phyloP scores from a whole-genome alignment of 2,888 invertebrate genomes.

The Pseudoips prasinana region DNA sequence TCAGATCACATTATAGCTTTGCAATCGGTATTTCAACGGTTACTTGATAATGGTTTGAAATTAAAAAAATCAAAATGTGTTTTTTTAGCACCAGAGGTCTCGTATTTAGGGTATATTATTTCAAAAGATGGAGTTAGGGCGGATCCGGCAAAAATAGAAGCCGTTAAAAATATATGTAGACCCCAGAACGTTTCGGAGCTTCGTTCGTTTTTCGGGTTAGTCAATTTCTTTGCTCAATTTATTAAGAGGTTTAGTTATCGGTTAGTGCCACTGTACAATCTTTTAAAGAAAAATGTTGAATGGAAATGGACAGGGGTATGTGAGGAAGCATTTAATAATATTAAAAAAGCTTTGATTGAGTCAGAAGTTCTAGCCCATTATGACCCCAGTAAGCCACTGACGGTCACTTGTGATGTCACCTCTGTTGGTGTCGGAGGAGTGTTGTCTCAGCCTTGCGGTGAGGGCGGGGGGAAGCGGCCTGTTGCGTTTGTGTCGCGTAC shows the following conservation, averaged over 20 bases:
- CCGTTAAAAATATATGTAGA: constrained; percentile 8
- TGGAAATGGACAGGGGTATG: constrained; percentile 13
- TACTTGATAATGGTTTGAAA: constrained; percentile 2
- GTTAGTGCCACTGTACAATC: constrained; percentile 12
- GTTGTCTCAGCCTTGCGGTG: constrained; percentile 20
- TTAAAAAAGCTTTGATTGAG: constrained; percentile 6
- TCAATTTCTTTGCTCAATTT: constrained; percentile 21
- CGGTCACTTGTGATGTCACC: constrained; percentile 29
- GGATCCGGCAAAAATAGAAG: constrained; percentile 2
- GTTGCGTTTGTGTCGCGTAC: constrained; percentile 29
- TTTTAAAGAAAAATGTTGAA: constrained; percentile 15
- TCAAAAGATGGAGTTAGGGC: constrained; percentile 3
- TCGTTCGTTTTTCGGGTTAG: constrained; percentile 15
- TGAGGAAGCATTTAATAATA: constrained; percentile 11
- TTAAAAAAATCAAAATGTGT: constrained; percentile 2
- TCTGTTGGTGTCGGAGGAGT: no score
- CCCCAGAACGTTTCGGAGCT: constrained; percentile 14
- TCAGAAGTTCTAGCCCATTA: constrained; percentile 19
- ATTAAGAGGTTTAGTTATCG: constrained; percentile 14
- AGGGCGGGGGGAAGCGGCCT: constrained; percentile 24
- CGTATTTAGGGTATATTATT: constrained; percentile 2
- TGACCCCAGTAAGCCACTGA: constrained; percentile 12
- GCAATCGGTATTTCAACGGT: background rate
- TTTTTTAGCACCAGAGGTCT: constrained; percentile 1
- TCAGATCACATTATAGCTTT: constrained; percentile 1